Evolutionary conservation across 2,113 vertebrate genomes (phyloP).

Genomic region (Corynorhinus townsendii): DNA sequence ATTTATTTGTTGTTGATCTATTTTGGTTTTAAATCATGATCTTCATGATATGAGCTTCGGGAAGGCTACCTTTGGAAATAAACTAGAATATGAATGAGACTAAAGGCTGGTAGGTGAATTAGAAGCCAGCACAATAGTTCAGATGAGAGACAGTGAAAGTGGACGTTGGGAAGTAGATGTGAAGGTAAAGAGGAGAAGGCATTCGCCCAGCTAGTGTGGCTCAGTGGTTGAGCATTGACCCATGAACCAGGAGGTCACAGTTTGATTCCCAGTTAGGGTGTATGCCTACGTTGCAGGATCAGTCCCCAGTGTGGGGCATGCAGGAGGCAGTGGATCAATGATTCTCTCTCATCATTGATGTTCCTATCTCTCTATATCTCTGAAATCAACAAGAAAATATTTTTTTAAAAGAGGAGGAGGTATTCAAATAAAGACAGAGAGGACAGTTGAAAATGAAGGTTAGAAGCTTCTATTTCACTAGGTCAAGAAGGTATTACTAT

Average conservation of each 20-base stretch:
- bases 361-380: no score
- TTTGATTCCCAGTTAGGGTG: no score
- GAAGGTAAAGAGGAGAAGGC: background rate
- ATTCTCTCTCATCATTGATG: no score
- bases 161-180: background rate
- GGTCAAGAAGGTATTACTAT: background rate
- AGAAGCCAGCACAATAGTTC: background rate
- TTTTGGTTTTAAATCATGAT: conserved; percentile 5
- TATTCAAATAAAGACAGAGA: conserved; percentile 1
- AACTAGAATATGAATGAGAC: background rate
- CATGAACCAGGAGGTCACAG: no score
- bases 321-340: no score
- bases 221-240: no score
- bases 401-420: no score
- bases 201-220: no score
- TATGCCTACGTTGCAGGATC: no score
- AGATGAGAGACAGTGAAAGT: background rate
- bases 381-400: no score
- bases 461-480: background rate
- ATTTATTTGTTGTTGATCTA: background rate
- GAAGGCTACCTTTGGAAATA: background rate
- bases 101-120: background rate
- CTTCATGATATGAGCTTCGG: background rate
- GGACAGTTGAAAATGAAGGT: background rate
- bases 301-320: no score